These are phyloP conservation scores for Addax nasomaculatus DNA, from an alignment of 2,113 vertebrate species.

Conservation along the genomic window DNA sequence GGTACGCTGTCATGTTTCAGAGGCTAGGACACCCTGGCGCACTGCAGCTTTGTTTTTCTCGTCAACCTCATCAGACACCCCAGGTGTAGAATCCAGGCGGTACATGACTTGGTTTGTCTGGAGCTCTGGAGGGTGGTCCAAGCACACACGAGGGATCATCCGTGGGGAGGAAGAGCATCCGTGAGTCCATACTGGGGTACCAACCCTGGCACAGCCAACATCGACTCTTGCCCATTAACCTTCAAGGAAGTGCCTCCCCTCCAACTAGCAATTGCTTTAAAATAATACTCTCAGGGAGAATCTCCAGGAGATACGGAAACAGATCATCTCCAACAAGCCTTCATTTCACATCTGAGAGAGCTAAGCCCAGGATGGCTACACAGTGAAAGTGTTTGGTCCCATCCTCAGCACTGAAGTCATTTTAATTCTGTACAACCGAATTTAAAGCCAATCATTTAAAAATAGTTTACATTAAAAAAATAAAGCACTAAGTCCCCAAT, in stretches of 20 bases:
- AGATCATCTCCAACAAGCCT: not conserved
- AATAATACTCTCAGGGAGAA: not conserved
- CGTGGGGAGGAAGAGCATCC: accelerated
- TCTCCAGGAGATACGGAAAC: not conserved
- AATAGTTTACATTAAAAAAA: not conserved
- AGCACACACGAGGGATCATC: accelerated
- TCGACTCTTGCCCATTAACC: not conserved
- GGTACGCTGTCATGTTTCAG: accelerated
- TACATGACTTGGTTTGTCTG: accelerated
- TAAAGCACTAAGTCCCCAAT: not conserved
- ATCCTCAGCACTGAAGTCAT: accelerated
- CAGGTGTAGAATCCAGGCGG: accelerated
- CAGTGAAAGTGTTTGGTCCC: accelerated
- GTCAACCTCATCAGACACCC: accelerated
- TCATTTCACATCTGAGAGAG: accelerated
- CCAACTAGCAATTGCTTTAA: not conserved
- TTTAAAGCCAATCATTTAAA: not conserved
- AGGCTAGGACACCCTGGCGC: accelerated
- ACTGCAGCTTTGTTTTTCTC: accelerated
- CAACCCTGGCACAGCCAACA: accelerated
- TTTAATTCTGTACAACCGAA: not conserved
- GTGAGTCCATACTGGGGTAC: accelerated
- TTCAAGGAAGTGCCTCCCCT: not conserved
- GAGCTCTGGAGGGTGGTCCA: not conserved
- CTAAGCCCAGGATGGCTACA: accelerated